These are phyloP conservation scores for Taphrorychus bicolor DNA, from an alignment of 2,888 invertebrate species.

Conservation along the genomic window DNA sequence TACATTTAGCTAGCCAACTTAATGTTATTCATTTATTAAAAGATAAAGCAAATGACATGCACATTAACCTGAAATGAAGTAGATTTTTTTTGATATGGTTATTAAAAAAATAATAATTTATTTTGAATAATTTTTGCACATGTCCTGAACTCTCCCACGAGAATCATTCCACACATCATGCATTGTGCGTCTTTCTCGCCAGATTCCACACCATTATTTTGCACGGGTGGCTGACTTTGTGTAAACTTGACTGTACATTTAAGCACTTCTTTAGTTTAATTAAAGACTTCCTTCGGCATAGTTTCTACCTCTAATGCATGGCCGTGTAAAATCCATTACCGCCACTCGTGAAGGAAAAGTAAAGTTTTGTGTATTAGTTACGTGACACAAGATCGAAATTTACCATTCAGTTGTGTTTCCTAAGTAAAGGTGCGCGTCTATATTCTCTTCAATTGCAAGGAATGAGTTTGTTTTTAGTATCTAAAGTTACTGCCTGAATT, in stretches of 20 bases:
- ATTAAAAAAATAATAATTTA: no score
- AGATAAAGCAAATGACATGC: no score
- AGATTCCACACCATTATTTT: constrained; percentile 11
- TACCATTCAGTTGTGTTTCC: background rate
- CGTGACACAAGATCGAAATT: background rate
- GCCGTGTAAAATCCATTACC: background rate
- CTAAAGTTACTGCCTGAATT: background rate
- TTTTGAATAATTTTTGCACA: no score
- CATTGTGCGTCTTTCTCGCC: background rate
- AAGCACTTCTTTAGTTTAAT: constrained; percentile 31
- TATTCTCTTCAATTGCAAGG: background rate
- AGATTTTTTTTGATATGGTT: no score
- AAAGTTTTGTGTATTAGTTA: background rate
- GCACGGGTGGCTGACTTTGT: constrained; percentile 18
- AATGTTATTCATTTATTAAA: no score
- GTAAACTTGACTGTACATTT: constrained; percentile 14
- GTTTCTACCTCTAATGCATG: constrained; percentile 7
- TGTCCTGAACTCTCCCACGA: background rate
- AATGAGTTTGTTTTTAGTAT: background rate
- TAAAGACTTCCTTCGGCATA: constrained; percentile 23
- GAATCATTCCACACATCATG: background rate
- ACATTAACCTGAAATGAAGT: no score
- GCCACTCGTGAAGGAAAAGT: background rate
- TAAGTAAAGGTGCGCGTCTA: background rate
- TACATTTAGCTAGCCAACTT: no score